Base-by-base conservation (phyloP, 2,797 vertebrate species). In the Knipowitschia caucasica region DNA sequence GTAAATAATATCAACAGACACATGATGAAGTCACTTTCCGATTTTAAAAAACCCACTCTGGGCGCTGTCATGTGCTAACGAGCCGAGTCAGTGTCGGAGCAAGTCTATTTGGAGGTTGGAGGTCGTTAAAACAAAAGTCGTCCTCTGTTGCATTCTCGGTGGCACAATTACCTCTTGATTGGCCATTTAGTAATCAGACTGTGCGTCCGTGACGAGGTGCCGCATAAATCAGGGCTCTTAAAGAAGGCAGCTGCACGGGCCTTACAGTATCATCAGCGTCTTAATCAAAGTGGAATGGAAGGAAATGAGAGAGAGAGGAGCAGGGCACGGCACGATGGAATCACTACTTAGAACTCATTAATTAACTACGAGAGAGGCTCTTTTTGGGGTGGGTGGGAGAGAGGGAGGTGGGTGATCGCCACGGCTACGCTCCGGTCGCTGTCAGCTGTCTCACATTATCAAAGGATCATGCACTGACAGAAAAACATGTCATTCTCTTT, bases 111-210 rank as follows among this genome's bases (percentile, higher is more conserved):
- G 74, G 80, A 77, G 85, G 79, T 79, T 80, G 73, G 67, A 82
- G 85, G 84, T 85, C 81, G 86, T 74, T 75, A 81, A 81, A 82
- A 84, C 75, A 82, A 84, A 84, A 80, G 73, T 78, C 88, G 72
- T 29, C 50, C 72, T 83, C 58, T 72, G 63, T 56, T 51, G 69
- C 75, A 69, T 76, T 58, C 8, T 64, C 59, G 9, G 8, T 10
- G 61, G 67, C 66, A 89, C 87, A 89, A 89, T 88, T 78, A 86
- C 76, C 69, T 71, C 71, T 75, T 88, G 86, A 90, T 89, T 88
- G 85, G 81, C 83, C 81, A 59, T 89, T 87, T 84, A 87, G 88
- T 75, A 89, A 86, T 91, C 84, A 83, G 80, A 51, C 70, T 50
- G 62, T 67, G 69, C 54, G 67, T 76, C 68, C 46, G 60, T 83